phyloP scores from a whole-genome alignment of 2,888 invertebrate genomes.

The Apomyelois bistriatella region DNA sequence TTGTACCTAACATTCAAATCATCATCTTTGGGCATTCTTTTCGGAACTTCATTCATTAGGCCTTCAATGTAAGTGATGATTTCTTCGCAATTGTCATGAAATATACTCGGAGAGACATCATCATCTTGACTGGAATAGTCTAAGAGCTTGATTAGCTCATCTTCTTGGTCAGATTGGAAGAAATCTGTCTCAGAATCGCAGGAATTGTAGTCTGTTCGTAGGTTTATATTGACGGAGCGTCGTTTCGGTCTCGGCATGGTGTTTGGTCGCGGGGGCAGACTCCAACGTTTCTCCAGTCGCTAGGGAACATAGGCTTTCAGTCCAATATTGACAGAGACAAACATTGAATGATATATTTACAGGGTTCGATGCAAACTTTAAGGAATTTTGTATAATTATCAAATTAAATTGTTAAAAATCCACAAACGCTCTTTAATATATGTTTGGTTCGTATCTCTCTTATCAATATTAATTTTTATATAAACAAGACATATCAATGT shows the following conservation, averaged over 20 bases:
- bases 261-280: conserved; percentile 61
- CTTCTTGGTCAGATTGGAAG: conserved; percentile 89
- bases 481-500: too few species aligned
- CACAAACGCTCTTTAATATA: too few species aligned
- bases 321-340: conserved; percentile 52
- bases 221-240: conserved; percentile 41
- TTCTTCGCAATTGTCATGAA: conserved; percentile 70
- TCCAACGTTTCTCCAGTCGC: conserved; percentile 73
- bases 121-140: conserved; percentile 84
- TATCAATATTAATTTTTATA: too few species aligned
- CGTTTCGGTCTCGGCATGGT: conserved; percentile 49
- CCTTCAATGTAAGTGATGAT: conserved; percentile 62
- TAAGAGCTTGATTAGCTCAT: conserved; percentile 86
- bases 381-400: not conserved
- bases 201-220: conserved; percentile 51
- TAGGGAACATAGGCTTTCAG: conserved; percentile 35
- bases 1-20: conserved; percentile 63
- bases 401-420: too few species aligned
- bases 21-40: conserved; percentile 43
- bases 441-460: too few species aligned
- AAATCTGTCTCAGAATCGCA: conserved; percentile 86
- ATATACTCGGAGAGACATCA: conserved; percentile 71
- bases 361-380: conserved; percentile 1
- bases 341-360: conserved; percentile 18
- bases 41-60: conserved; percentile 42